Conservation (phyloP, 2,888 invertebrate species). For the Caenorhabditis wallacei region DNA sequence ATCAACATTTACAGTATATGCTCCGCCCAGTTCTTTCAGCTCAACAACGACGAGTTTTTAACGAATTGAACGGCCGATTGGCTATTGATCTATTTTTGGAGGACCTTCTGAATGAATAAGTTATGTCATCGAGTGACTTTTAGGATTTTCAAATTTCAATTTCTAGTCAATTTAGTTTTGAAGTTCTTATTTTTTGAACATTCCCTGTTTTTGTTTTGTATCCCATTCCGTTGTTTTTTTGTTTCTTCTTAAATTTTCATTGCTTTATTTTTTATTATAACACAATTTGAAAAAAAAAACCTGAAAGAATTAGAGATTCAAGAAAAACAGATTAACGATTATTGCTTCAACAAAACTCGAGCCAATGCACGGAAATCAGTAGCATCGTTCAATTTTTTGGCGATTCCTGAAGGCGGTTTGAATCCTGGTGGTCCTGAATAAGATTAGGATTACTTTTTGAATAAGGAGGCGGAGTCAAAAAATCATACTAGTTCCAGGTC, state of each 20-base stretch:
- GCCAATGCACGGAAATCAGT: conserved; percentile 61
- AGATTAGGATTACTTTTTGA: background rate
- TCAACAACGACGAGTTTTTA: conserved; percentile 86
- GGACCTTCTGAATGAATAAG: conserved; percentile 3
- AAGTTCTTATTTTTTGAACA: background rate
- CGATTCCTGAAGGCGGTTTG: conserved; percentile 63
- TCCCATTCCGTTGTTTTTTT: conserved; percentile 20
- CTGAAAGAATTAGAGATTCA: background rate
- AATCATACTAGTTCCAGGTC: conserved; percentile 6
- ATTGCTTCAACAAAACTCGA: conserved; percentile 58
- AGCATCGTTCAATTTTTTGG: conserved; percentile 62
- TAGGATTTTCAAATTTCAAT: background rate
- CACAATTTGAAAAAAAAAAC: background rate
- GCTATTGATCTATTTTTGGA: conserved; percentile 66
- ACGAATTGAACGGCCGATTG: conserved; percentile 69
- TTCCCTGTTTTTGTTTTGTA: background rate
- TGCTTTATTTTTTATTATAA: conserved; percentile 2
- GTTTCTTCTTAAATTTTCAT: background rate
- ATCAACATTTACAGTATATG: conserved; percentile 98
- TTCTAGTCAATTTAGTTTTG: background rate
- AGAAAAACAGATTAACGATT: background rate
- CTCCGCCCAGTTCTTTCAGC: conserved; percentile 90
- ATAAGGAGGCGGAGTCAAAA: background rate
- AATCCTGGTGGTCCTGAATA: conserved; percentile 57
- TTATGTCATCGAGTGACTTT: background rate